A percentile compares a stretch with the other conserved stretches of the same genome.
These are phyloP conservation scores for Nematostella vectensis DNA, from an alignment of 92 coral and sea anemone species.

Conservation along the genomic window DNA sequence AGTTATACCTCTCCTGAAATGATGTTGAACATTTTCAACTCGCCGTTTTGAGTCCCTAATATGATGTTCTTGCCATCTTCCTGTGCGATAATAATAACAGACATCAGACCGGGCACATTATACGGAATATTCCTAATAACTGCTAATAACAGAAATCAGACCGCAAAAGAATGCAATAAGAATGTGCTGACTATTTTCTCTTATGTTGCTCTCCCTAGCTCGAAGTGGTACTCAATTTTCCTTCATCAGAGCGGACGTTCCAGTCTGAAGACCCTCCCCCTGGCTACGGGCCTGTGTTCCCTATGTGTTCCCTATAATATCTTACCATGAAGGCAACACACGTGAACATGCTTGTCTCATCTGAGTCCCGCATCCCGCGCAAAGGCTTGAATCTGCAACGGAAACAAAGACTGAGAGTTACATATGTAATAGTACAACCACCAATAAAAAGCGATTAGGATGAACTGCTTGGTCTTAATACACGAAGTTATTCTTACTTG, in stretches of 20 bases:
- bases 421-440: background rate
- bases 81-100: too few relatives aligned
- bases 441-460: background rate
- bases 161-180: too few relatives aligned
- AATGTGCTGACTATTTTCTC: too few relatives aligned
- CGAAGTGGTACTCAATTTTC: too few relatives aligned
- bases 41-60: constrained; percentile 88
- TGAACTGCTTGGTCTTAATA: too few relatives aligned
- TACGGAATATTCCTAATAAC: too few relatives aligned
- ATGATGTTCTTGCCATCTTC: constrained; percentile 70
- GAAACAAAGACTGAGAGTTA: too few relatives aligned
- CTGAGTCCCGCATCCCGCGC: constrained; percentile 75
- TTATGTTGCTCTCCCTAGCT: too few relatives aligned
- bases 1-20: constrained; percentile 86
- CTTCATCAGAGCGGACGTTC: too few relatives aligned
- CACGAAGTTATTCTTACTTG: constrained; percentile 69
- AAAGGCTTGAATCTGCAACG: constrained; percentile 66
- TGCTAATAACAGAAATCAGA: background rate
- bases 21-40: constrained; percentile 66
- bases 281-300: too few relatives aligned
- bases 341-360: constrained; percentile 80
- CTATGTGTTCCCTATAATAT: too few relatives aligned
- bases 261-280: too few relatives aligned
- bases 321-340: constrained; percentile 81
- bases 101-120: background rate